Conservation (phyloP, 2,797 vertebrate genomes). For the Dromococcyx pavoninus region DNA sequence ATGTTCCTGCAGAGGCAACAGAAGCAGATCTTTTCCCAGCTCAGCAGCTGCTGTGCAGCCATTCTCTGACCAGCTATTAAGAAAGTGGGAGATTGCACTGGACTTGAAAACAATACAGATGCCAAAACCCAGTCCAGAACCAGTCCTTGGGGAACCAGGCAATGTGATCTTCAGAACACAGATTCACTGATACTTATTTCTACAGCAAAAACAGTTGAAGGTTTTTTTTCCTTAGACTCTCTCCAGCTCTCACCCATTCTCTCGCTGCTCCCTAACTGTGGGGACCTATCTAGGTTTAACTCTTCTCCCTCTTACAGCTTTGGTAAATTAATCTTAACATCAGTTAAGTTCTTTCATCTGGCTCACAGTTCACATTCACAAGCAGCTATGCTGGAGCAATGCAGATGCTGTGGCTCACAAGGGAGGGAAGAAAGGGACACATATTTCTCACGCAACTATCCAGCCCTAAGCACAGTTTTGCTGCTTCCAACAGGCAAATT, state of each 20-base stretch:
- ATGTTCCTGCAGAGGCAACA: neutral
- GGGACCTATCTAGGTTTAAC: neutral
- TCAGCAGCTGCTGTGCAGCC: neutral
- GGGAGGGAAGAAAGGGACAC: neutral
- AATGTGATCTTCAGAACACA: neutral
- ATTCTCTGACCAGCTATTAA: neutral
- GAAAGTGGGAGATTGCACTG: neutral
- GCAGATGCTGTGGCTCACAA: neutral
- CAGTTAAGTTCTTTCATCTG: neutral
- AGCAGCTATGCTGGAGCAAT: neutral
- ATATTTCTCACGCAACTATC: neutral
- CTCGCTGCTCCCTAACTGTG: neutral
- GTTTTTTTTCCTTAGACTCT: neutral
- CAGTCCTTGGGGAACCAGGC: neutral
- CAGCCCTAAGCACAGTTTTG: neutral
- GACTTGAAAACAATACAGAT: neutral
- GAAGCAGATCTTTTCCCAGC: conserved; percentile 2
- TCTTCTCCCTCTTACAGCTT: neutral
- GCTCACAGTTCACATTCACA: neutral
- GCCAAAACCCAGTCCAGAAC: conserved; percentile 6
- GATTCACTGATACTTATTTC: neutral
- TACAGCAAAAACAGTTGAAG: neutral
- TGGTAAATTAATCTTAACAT: neutral
- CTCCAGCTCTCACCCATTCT: neutral
- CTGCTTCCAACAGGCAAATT: neutral